Base-by-base conservation (phyloP, 2,888 invertebrate species). In the Maniola hyperantus region DNA sequence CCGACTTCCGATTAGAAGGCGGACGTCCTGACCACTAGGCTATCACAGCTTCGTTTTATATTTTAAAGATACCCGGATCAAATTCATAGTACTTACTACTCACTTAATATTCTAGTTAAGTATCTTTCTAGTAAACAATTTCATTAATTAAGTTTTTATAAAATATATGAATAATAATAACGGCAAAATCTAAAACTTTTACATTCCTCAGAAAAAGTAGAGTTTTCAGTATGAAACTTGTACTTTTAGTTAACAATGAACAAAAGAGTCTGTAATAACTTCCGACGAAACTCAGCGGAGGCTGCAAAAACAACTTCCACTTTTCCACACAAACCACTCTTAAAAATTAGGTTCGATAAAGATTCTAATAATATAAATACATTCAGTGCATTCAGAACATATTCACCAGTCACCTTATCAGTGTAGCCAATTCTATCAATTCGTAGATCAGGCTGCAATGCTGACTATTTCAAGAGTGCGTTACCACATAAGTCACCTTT, bases 261-360 rank as follows among this genome's bases (percentile, higher is more conserved):
- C 60, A 60, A 60, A 59, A 60, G 60, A 34, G 46, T 34, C 33
- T 13, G 34, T 48, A 48, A 50, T 60, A 60, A 60, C 60, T 60
- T 60, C 48, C 60, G 7, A 50, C 48, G 18, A 34, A 60, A 50
- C 48, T 60, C 48, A 46, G 34, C 46, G 36, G 18, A 60, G 34
- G 48, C 36, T 34, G 33, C 36, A 60, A 60, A 57, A 50, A 48
- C 48, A 36, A 50, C 60, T 60, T n/a, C n/a, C n/a, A n/a, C n/a
- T n/a, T n/a, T n/a, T n/a, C n/a, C n/a, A n/a, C 36, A 60, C 48
- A 57, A 50, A 48, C 48, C 18, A 50, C 60, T 60, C 15, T 61
- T 57, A 44, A 33, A 44, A 33, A 26, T 26, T 15, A 15, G 5
- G 46, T n/a, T 46, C 2, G 7, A n/a, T 15, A 2, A n/a, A 46